Evolutionary conservation across 2,888 invertebrate genomes (phyloP), one percentile per base, ranked within the genome.

Genomic region (Eupithecia exiguata): DNA sequence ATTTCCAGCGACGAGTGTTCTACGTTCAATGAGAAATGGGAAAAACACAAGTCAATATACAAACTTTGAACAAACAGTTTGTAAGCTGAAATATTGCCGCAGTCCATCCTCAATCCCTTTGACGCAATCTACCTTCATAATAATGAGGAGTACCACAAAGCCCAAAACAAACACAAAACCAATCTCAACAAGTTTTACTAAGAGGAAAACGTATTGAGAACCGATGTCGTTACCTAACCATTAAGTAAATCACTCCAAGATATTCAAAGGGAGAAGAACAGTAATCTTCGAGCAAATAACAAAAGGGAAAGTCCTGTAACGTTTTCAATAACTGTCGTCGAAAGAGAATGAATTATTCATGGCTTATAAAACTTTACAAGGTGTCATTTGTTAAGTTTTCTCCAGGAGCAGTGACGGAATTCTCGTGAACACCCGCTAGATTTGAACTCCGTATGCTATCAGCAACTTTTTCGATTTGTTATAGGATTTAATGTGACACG

Each of bases 401-500:
- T 81, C 75, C 80, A 81, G 82, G 78, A 77, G 79, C 77, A 81
- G 81, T 83, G 80, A 81, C 81, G 80, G 82, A 82, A 84, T 83
- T 82, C 79, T 77, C 67, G 74, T 76, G 81, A 84, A 82, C 78
- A 83, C 82, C 43, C 74, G 77, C 77, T 77, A 74, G 80, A 80
- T 81, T 79, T 83, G 81, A 83, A 83, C 81, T 83, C 69, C 75
- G 78, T 81, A 79, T 80, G 81, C 76, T 81, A 76, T 79, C 68
- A 76, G 75, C 66, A 88, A 88, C 82, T 88, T 88, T 84, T 83
- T 82, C 85, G 78, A 87, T 88, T 86, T 84, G 81, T 88, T 85
- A 85, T 84, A 78, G 82, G 82, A 85, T 86, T 83, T 81, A 83
- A 83, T 80, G 81, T 79, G 79, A 79, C 79, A 78, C 74, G 76